Evolutionary conservation across 2,113 vertebrate genomes (phyloP), one percentile per base, ranked within the genome.

Genomic region (Morone saxatilis): DNA sequence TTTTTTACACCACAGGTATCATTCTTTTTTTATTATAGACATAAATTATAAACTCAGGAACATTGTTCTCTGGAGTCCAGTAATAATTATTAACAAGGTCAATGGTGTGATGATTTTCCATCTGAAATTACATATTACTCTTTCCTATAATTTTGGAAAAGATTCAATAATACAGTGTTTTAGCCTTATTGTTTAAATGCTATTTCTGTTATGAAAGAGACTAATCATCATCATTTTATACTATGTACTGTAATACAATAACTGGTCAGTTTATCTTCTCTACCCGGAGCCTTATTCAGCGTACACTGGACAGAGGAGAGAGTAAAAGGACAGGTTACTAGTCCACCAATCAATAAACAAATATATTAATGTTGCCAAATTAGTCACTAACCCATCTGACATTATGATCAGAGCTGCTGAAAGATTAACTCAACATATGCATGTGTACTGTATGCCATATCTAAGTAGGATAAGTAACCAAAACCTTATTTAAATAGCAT

Each of bases 1-100:
- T 53, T 80, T n/a, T 80, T 19, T 61, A 20, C 22, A 45, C 22
- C 63, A 53, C 19, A 1, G 12, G 69, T n/a, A 41, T 57, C 13
- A 36, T 86, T 71, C 81, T 81, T 45, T 62, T 56, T 71, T 75
- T 75, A 68, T 53, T 13, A 41, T 13, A 3, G 25, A 80, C 1
- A 63, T 59, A 57, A 76, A 85, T 65, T 41, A 47, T 72, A 13
- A 66, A 62, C 50, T 38, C 50, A 65, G 43, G 50, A 40, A 71
- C 20, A 71, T 6, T 38, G 22, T 4, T 40, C 6, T 66, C n/a
- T 41, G 10, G 31, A 41, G 47, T n/a, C 22, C 19, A 25, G 25
- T 41, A 31, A 76, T 65, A 71, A 75, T 67, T 8, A 54, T 67
- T 80, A 76, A 74, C 38, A 43, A 62, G 62, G 14, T 14, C 4